phyloP scores from a whole-genome alignment of 2,888 invertebrate species.

The Patella ulyssiponensis region DNA sequence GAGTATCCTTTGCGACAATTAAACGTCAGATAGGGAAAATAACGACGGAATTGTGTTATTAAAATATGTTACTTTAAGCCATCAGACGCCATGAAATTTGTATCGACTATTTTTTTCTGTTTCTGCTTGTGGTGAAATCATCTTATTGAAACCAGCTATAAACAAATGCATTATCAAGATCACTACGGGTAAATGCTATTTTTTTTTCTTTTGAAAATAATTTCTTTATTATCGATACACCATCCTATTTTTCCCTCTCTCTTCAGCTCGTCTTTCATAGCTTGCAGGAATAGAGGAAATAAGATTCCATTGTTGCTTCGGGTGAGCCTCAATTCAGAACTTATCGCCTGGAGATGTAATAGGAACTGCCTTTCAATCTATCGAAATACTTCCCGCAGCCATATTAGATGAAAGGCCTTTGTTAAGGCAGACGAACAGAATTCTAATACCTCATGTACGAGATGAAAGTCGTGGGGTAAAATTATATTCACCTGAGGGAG shows the following conservation, averaged over 20 bases:
- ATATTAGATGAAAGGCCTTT: slow-evolving; percentile 22
- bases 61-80: too few relatives aligned
- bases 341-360: slow-evolving; percentile 18
- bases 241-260: neutral
- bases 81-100: too few relatives aligned
- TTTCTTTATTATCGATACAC: neutral
- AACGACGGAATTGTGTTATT: too few relatives aligned
- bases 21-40: too few relatives aligned
- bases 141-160: too few relatives aligned
- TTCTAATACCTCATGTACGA: neutral
- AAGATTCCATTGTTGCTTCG: slow-evolving; percentile 19
- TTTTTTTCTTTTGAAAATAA: too few relatives aligned
- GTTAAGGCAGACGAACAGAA: slow-evolving; percentile 5
- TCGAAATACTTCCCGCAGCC: slow-evolving; percentile 16
- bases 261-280: slow-evolving; percentile 20
- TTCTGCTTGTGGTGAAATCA: too few relatives aligned
- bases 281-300: slow-evolving; percentile 19
- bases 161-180: too few relatives aligned
- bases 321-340: slow-evolving; percentile 16
- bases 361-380: slow-evolving; percentile 27
- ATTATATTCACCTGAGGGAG: slow-evolving; percentile 4
- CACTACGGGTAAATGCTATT: too few relatives aligned
- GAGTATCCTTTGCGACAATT: too few relatives aligned
- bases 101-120: too few relatives aligned
- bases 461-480: slow-evolving; percentile 6